Percentiles rank a stretch among this genome's conserved stretches.
phyloP scores from a whole-genome alignment of 1,140 invertebrate genomes.

The Mercenaria mercenaria region DNA sequence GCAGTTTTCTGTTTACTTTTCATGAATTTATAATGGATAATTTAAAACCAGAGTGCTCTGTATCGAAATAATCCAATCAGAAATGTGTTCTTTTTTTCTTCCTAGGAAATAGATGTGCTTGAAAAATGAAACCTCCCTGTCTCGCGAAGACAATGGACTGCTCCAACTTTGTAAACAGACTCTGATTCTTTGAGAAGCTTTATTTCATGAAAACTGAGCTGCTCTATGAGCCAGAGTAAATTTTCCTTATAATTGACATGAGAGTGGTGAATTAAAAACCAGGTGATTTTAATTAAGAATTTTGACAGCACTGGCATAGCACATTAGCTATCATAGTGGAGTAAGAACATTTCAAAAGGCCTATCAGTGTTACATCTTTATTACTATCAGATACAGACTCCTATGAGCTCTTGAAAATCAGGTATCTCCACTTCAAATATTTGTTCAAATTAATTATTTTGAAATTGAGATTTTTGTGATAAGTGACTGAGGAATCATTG shows the following conservation, averaged over 20 bases:
- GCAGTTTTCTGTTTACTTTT: slow-evolving; percentile 1
- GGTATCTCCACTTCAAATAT: background rate
- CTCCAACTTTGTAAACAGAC: slow-evolving; percentile 43
- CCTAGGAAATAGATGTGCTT: background rate
- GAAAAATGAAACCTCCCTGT: background rate
- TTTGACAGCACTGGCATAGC: background rate
- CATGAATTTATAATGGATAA: background rate
- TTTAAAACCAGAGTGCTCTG: background rate
- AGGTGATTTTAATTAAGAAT: slow-evolving; percentile 46
- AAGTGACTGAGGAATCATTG: no score
- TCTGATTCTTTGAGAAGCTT: slow-evolving; percentile 17
- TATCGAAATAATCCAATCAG: background rate
- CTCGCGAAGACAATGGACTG: background rate
- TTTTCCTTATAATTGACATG: slow-evolving; percentile 5
- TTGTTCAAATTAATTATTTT: slow-evolving; percentile 7
- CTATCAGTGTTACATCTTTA: slow-evolving; percentile 27
- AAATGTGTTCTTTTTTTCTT: background rate
- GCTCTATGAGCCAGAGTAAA: background rate
- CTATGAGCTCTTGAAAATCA: background rate
- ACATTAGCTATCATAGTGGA: slow-evolving; percentile 3
- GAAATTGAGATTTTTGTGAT: slow-evolving; percentile 18
- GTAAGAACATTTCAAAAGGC: background rate
- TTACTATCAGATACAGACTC: background rate
- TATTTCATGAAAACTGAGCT: slow-evolving; percentile 12
- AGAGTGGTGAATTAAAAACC: slow-evolving; percentile 15